Evolutionary conservation across 2,888 invertebrate genomes (phyloP).

Genomic region (Clitarchus hookeri): DNA sequence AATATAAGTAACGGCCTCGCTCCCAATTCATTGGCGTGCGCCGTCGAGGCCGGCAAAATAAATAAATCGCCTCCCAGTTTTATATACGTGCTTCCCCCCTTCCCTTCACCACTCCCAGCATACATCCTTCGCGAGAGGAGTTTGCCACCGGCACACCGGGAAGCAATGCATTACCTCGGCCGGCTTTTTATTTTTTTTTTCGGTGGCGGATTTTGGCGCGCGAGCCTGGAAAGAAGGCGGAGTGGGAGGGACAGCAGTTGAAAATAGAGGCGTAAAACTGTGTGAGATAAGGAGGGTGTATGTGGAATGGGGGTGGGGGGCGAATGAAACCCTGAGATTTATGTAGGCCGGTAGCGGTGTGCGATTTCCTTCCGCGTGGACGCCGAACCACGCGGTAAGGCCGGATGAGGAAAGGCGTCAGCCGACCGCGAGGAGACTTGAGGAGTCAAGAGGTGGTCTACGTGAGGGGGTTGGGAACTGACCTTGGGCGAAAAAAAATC

Average conservation of each 20-base stretch:
- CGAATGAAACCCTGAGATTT: neutral
- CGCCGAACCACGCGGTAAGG: neutral
- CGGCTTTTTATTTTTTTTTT: neutral
- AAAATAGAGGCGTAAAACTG: neutral
- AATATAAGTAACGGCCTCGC: slow-evolving; percentile 14
- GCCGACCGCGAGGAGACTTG: neutral
- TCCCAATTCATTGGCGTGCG: neutral
- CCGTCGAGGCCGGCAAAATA: neutral
- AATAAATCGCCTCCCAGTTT: neutral
- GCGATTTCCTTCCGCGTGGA: slow-evolving; percentile 6
- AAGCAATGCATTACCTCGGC: neutral
- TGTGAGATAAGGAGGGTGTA: neutral
- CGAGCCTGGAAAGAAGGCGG: no score
- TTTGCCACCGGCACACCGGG: neutral
- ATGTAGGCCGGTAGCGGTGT: neutral
- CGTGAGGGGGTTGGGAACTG: no score
- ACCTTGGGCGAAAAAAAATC: no score
- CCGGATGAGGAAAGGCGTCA: neutral
- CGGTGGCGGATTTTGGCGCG: neutral
- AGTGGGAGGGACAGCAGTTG: neutral
- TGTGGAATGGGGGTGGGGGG: neutral
- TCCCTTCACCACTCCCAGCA: neutral
- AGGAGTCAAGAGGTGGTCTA: no score
- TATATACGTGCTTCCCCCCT: neutral
- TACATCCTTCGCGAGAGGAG: neutral